A percentile compares a stretch with the other conserved stretches of the same genome.
Evolutionary conservation across 2,113 vertebrate genomes (phyloP).

Genomic region (Polypterus senegalus): DNA sequence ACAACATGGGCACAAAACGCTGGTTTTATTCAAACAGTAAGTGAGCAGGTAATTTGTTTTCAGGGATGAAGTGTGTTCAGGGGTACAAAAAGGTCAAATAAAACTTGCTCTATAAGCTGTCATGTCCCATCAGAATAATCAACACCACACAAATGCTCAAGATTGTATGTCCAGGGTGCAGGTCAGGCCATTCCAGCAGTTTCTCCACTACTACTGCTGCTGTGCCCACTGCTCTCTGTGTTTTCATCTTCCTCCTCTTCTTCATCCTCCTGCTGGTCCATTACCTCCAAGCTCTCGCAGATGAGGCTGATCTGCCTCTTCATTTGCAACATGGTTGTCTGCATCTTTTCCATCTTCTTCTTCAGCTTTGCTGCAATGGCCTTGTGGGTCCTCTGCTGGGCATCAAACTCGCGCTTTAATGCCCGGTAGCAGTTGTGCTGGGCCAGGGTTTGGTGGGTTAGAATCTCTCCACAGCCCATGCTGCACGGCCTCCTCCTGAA

Average conservation of each 20-base stretch:
- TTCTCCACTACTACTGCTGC: constrained; percentile 10
- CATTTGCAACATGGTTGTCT: constrained; percentile 49
- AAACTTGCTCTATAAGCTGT: too few species aligned
- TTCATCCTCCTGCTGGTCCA: constrained; percentile 41
- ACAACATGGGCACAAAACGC: too few species aligned
- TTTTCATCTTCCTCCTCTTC: constrained; percentile 5
- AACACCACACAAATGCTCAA: too few species aligned
- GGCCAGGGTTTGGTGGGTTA: constrained; percentile 36
- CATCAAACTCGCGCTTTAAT: constrained; percentile 45
- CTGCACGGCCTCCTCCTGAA: constrained; percentile 43
- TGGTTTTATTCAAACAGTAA: too few species aligned
- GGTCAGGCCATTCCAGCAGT: not conserved
- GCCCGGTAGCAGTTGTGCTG: constrained; percentile 60
- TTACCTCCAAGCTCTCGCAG: constrained; percentile 47
- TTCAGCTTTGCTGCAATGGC: constrained; percentile 36
- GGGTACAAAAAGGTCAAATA: too few species aligned
- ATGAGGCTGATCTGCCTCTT: constrained; percentile 47
- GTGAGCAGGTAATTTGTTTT: too few species aligned
- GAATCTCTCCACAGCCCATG: constrained; percentile 52
- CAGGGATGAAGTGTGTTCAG: too few species aligned
- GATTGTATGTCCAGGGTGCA: too few species aligned
- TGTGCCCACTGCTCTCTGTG: constrained; percentile 25
- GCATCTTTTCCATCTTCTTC: constrained; percentile 50
- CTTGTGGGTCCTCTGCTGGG: constrained; percentile 37
- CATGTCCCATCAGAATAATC: too few species aligned